Percentiles rank a stretch among this genome's conserved stretches.
Evolutionary conservation across 2,113 vertebrate genomes (phyloP).

Genomic region (Notarius quadriscutis): DNA sequence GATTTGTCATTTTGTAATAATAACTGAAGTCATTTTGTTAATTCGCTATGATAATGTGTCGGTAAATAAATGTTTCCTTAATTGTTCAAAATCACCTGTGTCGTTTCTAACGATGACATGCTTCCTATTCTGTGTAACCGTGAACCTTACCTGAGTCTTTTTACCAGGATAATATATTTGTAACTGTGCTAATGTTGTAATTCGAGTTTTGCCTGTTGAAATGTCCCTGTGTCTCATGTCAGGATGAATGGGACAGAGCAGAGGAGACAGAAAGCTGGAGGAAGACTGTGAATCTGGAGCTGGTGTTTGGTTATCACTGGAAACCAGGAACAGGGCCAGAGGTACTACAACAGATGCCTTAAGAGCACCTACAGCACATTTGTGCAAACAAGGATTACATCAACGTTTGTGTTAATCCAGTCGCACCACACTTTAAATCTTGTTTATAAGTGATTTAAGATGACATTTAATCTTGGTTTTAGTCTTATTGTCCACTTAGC

Average conservation of each 20-base stretch:
- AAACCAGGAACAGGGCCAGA: conserved; percentile 85
- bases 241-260: conserved; percentile 78
- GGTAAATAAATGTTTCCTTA: neutral
- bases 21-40: neutral
- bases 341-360: conserved; percentile 75
- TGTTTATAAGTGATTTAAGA: neutral
- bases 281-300: conserved; percentile 89
- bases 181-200: neutral
- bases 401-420: neutral
- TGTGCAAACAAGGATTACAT: neutral
- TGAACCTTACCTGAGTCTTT: neutral
- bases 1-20: neutral
- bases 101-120: too few species aligned
- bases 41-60: neutral
- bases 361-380: neutral
- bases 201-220: neutral
- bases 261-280: conserved; percentile 76
- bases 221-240: neutral
- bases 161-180: neutral
- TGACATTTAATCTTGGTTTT: neutral
- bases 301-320: conserved; percentile 96
- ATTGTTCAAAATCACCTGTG: neutral
- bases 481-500: neutral
- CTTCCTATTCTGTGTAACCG: neutral
- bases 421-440: neutral